Conservation (phyloP, 1,140 invertebrate species). For the Drosophila virilis region DNA sequence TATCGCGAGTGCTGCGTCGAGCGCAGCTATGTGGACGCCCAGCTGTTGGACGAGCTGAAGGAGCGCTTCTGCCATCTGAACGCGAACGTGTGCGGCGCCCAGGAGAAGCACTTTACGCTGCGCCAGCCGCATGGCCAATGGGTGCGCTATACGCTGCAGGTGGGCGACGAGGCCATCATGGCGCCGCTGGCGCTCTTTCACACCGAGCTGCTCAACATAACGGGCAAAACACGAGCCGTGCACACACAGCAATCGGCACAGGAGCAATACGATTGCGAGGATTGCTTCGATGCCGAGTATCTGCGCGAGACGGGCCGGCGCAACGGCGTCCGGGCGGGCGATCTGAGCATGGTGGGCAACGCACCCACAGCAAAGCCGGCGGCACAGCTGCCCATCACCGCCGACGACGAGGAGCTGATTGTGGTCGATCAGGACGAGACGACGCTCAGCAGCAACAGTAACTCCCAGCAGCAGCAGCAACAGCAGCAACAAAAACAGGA, state of each 20-base stretch:
- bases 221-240: conserved; percentile 87
- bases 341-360: conserved; percentile 79
- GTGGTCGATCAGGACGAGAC: conserved; percentile 91
- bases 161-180: conserved; percentile 97
- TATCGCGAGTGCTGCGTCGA: conserved; percentile 90
- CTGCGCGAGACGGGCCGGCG: conserved; percentile 91
- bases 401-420: conserved; percentile 91
- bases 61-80: conserved; percentile 96
- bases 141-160: conserved; percentile 91
- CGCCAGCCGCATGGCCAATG: conserved; percentile 57
- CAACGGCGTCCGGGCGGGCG: conserved; percentile 87
- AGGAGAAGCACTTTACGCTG: conserved; percentile 82
- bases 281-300: conserved; percentile 97
- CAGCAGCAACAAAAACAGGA: conserved; percentile 34
- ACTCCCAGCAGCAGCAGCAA: conserved; percentile 17
- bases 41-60: conserved; percentile 93
- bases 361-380: conserved; percentile 44
- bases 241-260: conserved; percentile 89
- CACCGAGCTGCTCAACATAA: conserved; percentile 94
- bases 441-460: conserved; percentile 48
- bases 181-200: conserved; percentile 95
- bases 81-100: conserved; percentile 85
- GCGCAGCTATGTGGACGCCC: conserved; percentile 88
- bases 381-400: conserved; percentile 66
- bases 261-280: conserved; percentile 93